Evolutionary conservation across 2,113 vertebrate species (phyloP).

Genomic region (Amia ocellicauda): DNA sequence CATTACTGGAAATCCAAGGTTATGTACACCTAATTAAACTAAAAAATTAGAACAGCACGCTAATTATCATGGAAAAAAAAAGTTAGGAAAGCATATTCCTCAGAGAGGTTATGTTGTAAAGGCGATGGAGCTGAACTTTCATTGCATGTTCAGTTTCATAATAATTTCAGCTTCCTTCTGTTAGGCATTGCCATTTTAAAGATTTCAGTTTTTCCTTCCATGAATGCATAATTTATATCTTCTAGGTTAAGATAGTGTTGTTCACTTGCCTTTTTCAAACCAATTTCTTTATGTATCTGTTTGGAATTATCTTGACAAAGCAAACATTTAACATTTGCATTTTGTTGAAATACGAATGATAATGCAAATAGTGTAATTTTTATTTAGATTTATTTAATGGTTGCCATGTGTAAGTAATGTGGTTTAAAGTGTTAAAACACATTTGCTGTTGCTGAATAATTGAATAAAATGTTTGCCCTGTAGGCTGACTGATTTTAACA

Average conservation of each 20-base stretch:
- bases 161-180: slow-evolving; percentile 59
- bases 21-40: slow-evolving; percentile 81
- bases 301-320: slow-evolving; percentile 16
- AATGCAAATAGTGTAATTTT: slow-evolving; percentile 48
- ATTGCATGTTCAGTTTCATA: slow-evolving; percentile 59
- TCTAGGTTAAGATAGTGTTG: slow-evolving; percentile 58
- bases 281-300: slow-evolving; percentile 39
- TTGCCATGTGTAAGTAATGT: slow-evolving; percentile 44
- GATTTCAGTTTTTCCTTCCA: slow-evolving; percentile 51
- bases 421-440: slow-evolving; percentile 52
- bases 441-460: slow-evolving; percentile 50
- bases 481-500: slow-evolving; percentile 65
- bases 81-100: slow-evolving; percentile 73
- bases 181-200: slow-evolving; percentile 61
- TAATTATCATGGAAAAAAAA: slow-evolving; percentile 71
- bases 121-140: slow-evolving; percentile 58
- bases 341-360: slow-evolving; percentile 55
- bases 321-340: slow-evolving; percentile 37
- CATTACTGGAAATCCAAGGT: slow-evolving; percentile 79
- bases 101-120: slow-evolving; percentile 64
- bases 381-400: slow-evolving; percentile 52
- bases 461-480: slow-evolving; percentile 64
- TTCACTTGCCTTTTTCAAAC: slow-evolving; percentile 41
- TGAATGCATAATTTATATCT: slow-evolving; percentile 73
- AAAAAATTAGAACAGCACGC: slow-evolving; percentile 77